phyloP scores from a whole-genome alignment of 30 jellyfish, hydroid and myxozoan genomes.

The Phacellophora camtschatica region DNA sequence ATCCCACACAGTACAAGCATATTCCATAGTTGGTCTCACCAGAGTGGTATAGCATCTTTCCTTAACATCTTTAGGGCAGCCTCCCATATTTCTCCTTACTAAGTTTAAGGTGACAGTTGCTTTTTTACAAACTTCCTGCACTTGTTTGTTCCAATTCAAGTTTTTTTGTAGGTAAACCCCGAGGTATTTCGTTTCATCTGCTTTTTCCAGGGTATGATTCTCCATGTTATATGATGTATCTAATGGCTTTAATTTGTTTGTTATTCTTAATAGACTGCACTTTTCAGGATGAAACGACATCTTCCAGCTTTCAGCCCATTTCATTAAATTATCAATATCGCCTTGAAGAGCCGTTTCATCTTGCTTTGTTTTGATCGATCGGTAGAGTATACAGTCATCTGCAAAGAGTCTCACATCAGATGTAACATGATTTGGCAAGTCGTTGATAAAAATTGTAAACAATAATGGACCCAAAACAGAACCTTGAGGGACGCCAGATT shows the following conservation, averaged over 20 bases:
- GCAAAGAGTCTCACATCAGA: conserved; percentile 5
- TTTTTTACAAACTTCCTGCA: conserved; percentile 25
- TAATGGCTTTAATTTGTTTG: conserved; percentile 19
- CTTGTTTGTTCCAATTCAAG: conserved; percentile 21
- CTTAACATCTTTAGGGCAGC: not conserved
- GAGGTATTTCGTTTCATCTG: not conserved
- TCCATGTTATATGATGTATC: conserved; percentile 18
- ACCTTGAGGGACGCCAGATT: conserved; percentile 38
- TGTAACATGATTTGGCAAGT: conserved; percentile 22
- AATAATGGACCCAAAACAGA: conserved; percentile 33
- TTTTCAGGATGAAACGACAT: conserved; percentile 2
- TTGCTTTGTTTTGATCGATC: too few species aligned
- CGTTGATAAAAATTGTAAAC: conserved; percentile 11
- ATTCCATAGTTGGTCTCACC: conserved; percentile 47
- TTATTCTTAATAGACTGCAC: not conserved
- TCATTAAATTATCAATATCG: not conserved
- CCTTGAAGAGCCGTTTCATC: too few species aligned
- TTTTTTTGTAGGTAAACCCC: not conserved
- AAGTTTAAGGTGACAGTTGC: conserved; percentile 3
- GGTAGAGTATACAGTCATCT: conserved; percentile 7
- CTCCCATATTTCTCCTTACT: conserved; percentile 30
- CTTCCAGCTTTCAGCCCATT: conserved; percentile 8
- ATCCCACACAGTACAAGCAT: conserved; percentile 35
- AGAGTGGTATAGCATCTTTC: conserved; percentile 35
- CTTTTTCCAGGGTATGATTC: conserved; percentile 15